These are phyloP conservation scores for Aegotheles bennettii DNA, from an alignment of 2,113 vertebrate genomes.

Conservation along the genomic window DNA sequence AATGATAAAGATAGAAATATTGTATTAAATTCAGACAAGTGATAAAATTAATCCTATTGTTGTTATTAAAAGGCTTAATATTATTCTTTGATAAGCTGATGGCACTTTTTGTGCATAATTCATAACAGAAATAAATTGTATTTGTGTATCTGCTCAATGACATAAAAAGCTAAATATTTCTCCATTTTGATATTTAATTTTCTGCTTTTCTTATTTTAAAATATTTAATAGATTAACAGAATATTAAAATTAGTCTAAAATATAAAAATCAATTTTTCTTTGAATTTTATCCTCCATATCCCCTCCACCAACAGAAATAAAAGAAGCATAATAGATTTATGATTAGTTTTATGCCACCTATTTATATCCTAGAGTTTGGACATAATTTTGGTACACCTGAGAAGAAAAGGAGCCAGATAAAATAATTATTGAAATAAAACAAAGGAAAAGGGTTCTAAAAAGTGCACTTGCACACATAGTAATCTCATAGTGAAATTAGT, in stretches of 20 bases:
- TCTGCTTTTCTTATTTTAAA: background rate
- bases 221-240: background rate
- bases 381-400: background rate
- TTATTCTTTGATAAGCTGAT: background rate
- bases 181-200: background rate
- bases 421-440: background rate
- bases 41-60: background rate
- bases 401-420: background rate
- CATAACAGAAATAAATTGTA: background rate
- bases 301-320: background rate
- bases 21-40: background rate
- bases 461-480: background rate
- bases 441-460: background rate
- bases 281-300: background rate
- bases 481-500: background rate
- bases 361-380: background rate
- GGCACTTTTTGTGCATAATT: background rate
- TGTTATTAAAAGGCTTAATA: background rate
- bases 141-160: background rate
- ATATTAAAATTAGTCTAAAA: background rate
- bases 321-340: background rate
- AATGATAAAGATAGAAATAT: background rate
- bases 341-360: background rate
- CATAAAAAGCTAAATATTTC: background rate
- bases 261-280: background rate